Conservation (phyloP, 2,113 vertebrate species). For the Psittacula cyanocephala region DNA sequence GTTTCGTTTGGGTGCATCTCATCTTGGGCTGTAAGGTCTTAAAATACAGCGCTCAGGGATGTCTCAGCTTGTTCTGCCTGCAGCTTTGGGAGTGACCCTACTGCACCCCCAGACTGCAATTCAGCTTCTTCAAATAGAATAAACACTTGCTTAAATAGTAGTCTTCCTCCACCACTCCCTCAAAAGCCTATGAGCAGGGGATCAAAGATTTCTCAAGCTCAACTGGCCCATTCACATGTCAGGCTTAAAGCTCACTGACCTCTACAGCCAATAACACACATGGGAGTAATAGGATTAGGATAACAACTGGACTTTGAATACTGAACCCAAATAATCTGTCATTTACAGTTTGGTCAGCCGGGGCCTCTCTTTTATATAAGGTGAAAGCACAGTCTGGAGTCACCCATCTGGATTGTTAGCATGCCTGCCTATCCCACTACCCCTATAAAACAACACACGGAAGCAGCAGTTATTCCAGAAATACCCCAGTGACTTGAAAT, state of each 20-base stretch:
- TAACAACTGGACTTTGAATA: neutral
- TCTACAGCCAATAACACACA: neutral
- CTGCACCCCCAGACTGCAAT: constrained; percentile 3
- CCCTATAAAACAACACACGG: neutral
- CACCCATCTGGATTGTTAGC: neutral
- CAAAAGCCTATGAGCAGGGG: neutral
- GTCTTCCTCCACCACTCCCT: constrained; percentile 34
- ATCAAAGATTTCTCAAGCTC: constrained; percentile 15
- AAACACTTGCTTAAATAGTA: constrained; percentile 16
- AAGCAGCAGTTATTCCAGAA: neutral
- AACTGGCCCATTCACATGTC: neutral
- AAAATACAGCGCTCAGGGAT: neutral
- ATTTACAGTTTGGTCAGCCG: neutral
- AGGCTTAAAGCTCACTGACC: neutral
- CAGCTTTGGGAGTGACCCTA: constrained; percentile 19
- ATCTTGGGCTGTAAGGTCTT: neutral
- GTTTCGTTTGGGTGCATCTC: neutral
- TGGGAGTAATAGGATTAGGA: neutral
- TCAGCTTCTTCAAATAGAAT: neutral
- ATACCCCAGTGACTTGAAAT: neutral
- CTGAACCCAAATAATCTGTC: neutral
- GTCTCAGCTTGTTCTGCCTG: neutral
- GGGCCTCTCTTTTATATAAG: neutral
- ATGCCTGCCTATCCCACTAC: neutral
- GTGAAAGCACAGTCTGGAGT: neutral